Evolutionary conservation across 2,888 invertebrate genomes (phyloP).

Genomic region (Cosmia pyralina): DNA sequence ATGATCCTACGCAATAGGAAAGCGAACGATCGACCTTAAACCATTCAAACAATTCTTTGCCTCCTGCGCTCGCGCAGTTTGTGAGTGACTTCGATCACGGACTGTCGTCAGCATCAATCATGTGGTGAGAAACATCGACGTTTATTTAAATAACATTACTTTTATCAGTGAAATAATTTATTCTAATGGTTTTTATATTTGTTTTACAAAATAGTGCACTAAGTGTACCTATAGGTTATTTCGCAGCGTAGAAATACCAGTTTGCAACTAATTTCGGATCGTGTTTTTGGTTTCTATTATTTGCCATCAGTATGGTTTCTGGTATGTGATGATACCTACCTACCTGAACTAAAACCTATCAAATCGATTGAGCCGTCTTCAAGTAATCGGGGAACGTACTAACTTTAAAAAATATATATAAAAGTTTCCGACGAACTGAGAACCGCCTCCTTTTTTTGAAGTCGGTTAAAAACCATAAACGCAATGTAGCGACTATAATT

Average conservation of each 20-base stretch:
- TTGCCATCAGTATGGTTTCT: background rate
- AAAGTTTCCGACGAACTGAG: too few relatives aligned
- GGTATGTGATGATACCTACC: background rate
- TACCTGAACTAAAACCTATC: background rate
- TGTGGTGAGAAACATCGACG: slow-evolving; percentile 64
- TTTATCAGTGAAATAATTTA: slow-evolving; percentile 21
- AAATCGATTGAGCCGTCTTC: too few relatives aligned
- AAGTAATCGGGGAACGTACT: too few relatives aligned
- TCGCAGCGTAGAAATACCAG: slow-evolving; percentile 2
- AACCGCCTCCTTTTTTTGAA: too few relatives aligned
- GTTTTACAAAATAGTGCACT: background rate
- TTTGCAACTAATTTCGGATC: slow-evolving; percentile 12
- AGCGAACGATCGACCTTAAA: slow-evolving; percentile 62
- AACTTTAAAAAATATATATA: too few relatives aligned
- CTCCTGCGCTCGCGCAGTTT: slow-evolving; percentile 55
- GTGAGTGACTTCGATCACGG: slow-evolving; percentile 60
- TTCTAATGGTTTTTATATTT: background rate
- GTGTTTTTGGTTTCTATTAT: slow-evolving; percentile 15
- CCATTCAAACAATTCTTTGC: slow-evolving; percentile 56
- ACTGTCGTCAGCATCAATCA: slow-evolving; percentile 60
- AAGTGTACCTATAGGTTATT: background rate
- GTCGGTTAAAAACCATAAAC: slow-evolving; percentile 1
- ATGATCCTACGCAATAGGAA: slow-evolving; percentile 55
- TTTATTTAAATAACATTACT: slow-evolving; percentile 14
- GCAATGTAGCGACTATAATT: background rate